A percentile compares a stretch with the other conserved stretches of the same genome.
These are phyloP conservation scores for Ips nitidus DNA, from an alignment of 1,140 invertebrate genomes.

Conservation along the genomic window DNA sequence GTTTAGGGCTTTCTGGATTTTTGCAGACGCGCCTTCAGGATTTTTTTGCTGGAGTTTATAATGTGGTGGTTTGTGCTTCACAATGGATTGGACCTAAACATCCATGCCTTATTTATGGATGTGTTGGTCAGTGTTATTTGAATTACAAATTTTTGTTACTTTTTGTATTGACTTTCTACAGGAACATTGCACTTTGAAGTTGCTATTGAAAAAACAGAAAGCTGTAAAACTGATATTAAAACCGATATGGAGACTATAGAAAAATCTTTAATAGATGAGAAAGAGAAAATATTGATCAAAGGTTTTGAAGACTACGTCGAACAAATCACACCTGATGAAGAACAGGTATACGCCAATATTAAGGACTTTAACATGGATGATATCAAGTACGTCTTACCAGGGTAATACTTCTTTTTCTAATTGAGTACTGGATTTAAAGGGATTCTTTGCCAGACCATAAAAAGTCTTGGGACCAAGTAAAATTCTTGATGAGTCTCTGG, in stretches of 20 bases:
- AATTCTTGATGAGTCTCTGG: conserved; percentile 51
- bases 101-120: conserved; percentile 49
- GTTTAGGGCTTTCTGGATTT: conserved; percentile 45
- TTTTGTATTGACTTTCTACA: conserved; percentile 18
- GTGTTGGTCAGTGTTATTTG: conserved; percentile 41
- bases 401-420: not conserved
- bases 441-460: conserved; percentile 43
- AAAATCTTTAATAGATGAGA: conserved; percentile 37
- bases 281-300: conserved; percentile 45
- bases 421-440: conserved; percentile 33
- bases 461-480: conserved; percentile 48
- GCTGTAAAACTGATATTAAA: conserved; percentile 43
- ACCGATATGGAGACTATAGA: conserved; percentile 46
- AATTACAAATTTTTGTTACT: conserved; percentile 8
- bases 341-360: conserved; percentile 48
- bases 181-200: conserved; percentile 45
- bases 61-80: conserved; percentile 45
- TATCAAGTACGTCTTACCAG: conserved; percentile 36
- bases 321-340: conserved; percentile 51
- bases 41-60: conserved; percentile 45
- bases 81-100: conserved; percentile 50
- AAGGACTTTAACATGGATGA: conserved; percentile 47
- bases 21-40: conserved; percentile 44
- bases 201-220: conserved; percentile 39
- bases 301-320: conserved; percentile 45